phyloP scores from a whole-genome alignment of 2,113 vertebrate species.

The Hippocampus zosterae region DNA sequence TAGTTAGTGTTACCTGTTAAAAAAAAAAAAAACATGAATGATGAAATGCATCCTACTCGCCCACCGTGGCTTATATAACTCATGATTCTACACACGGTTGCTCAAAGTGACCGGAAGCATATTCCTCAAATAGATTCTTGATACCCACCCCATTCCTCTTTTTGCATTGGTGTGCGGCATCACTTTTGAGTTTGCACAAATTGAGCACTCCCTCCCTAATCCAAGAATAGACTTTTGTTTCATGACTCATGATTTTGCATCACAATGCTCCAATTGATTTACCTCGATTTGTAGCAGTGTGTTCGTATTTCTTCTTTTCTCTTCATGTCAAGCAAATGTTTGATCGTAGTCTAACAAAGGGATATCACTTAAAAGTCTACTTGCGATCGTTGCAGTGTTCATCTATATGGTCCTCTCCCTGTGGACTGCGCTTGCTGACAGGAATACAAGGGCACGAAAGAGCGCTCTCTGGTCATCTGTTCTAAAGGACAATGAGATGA shows the following conservation, averaged over 20 bases:
- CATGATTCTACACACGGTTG: constrained; percentile 9
- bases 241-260: constrained; percentile 70
- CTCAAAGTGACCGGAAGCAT: constrained; percentile 36
- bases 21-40: constrained; percentile 4
- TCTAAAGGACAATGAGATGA: constrained; percentile 24
- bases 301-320: constrained; percentile 12
- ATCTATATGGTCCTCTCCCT: constrained; percentile 48
- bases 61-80: constrained; percentile 21
- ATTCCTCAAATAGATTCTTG: constrained; percentile 26
- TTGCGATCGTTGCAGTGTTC: constrained; percentile 57
- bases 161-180: constrained; percentile 36
- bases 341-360: constrained; percentile 23
- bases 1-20: background rate
- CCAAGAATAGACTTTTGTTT: constrained; percentile 61
- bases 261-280: constrained; percentile 55
- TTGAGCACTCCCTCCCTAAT: constrained; percentile 51
- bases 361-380: constrained; percentile 32
- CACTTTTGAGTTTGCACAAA: constrained; percentile 54
- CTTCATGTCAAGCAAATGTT: constrained; percentile 1
- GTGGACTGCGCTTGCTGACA: constrained; percentile 54
- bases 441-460: constrained; percentile 46
- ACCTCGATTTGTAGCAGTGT: constrained; percentile 19
- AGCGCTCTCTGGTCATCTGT: constrained; percentile 30
- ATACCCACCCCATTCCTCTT: constrained; percentile 8
- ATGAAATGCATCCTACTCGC: background rate